Evolutionary conservation across 2,797 vertebrate species (phyloP).

Genomic region (Halcyon smyrnensis): DNA sequence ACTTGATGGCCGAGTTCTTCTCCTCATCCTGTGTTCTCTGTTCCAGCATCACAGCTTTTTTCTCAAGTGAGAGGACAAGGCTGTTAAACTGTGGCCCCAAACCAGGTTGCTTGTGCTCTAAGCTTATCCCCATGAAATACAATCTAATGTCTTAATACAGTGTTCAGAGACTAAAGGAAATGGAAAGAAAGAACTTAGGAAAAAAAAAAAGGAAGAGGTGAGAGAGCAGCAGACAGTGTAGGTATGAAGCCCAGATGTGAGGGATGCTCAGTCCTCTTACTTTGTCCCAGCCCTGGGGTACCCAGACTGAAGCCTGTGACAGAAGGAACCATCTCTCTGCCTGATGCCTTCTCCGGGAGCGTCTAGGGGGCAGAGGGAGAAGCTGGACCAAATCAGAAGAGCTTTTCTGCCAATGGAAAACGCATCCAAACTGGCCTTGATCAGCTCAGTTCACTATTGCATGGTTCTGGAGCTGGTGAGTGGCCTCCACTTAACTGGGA

Average conservation of each 20-base stretch:
- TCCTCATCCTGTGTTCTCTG: neutral
- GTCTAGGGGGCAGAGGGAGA: neutral
- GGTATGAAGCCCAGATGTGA: neutral
- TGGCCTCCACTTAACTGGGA: neutral
- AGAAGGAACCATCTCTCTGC: neutral
- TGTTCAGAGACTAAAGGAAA: neutral
- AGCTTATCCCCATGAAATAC: neutral
- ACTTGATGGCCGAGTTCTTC: neutral
- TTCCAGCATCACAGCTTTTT: too few species aligned
- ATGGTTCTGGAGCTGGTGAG: neutral
- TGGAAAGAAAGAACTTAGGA: neutral
- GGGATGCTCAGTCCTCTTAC: neutral
- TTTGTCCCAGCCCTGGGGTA: neutral
- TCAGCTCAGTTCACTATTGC: neutral
- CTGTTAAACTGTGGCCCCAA: neutral
- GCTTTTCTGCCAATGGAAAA: neutral
- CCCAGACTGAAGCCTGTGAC: neutral
- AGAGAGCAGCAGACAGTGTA: neutral
- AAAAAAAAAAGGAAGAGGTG: neutral
- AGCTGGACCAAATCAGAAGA: neutral
- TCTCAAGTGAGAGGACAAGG: neutral
- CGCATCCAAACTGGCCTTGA: neutral
- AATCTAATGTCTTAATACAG: neutral
- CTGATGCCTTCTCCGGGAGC: neutral
- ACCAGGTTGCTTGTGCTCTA: neutral